Evolutionary conservation across 1,140 invertebrate species (phyloP), one percentile per base, ranked within the genome.

Genomic region (Zaprionus ornatus): DNA sequence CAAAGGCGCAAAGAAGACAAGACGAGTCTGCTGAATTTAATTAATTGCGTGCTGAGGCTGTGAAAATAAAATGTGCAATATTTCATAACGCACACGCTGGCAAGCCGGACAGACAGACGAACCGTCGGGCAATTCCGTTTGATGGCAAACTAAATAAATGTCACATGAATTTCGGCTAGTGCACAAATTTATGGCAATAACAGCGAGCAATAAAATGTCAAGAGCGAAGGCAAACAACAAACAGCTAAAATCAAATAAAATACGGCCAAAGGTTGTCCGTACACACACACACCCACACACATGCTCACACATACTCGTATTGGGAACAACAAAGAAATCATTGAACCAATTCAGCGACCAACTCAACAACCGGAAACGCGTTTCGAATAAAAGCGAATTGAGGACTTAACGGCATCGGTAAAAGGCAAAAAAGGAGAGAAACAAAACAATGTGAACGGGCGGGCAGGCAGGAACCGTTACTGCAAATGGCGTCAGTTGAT

Each of bases 331-430:
- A 90, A 90, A 90, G 85, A 90, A 90, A 90, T 90, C 85, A 85
- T 90, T 85, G 85, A 90, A 90, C 85, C 85, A 90, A 90, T 90
- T 90, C 85, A 90, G 85, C 85, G 85, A 90, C 85, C 85, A 90
- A 90, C 81, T 90, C 85, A 90, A 90, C 85, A 90, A 90, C 85
- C 85, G 85, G 85, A 90, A 90, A 90, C 85, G 85, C 85, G 76
- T 90, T 90, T 90, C 85, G 79, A 85, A 90, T 90, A 90, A 90
- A 90, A 90, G 85, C 85, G 85, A 90, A 90, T 90, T 90, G 85
- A 77, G 85, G 85, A 90, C 75, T 90, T 90, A 90, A 85, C 85
- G 72, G 84, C 79, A 79, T 79, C 81, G 79, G 79, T 84, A 77
- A 86, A 71, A 66, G 66, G 55, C 63, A 70, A 71, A 64, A 63